Evolutionary conservation across 2,113 vertebrate species (phyloP), one percentile per base, ranked within the genome.

Genomic region (Pollachius pollachius): DNA sequence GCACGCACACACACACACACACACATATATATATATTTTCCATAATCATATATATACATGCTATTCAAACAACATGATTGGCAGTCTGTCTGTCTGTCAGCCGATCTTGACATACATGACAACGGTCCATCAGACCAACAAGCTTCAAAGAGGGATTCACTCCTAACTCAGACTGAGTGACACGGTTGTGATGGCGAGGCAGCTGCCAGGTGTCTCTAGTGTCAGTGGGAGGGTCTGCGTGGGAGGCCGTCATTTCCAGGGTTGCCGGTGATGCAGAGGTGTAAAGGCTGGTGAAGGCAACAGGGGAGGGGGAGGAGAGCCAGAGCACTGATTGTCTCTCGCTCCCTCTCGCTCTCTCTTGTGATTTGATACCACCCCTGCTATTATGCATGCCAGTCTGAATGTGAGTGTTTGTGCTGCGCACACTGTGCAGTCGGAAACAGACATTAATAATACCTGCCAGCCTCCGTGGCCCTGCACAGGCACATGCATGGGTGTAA

Each of bases 371-470:
- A 68, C 69, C 30, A 62, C 58, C 62, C 52, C 48, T 57, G 54
- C 3, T 9, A 57, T 57, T 57, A 13, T n/a, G 13, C 54, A 6
- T n/a, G 54, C 13, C 15, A 5, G 11, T 60, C 17, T 19, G 52
- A 63, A 59, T 72, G 63, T 17, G 15, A 34, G 64, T 60, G 68
- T 72, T 59, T 64, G 64, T 78, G 68, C 11, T n/a, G 11, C 65
- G 52, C 69, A 52, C 73, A 70, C 64, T 64, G 62, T 52, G 56
- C 52, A 70, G 62, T 15, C 63, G 65, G 71, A 9, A 48, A 64
- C 75, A 34, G 71, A 73, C 59, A 41, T 64, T 80, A 80, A 80
- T 79, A 85, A 87, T 81, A 70, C 70, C 64, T 72, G 66, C 15
- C 78, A 81, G 72, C 77, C 81, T 75, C 65, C 63, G 9, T 70